Base-by-base conservation (phyloP, 2,888 invertebrate species). In the Parochlus steinenii region DNA sequence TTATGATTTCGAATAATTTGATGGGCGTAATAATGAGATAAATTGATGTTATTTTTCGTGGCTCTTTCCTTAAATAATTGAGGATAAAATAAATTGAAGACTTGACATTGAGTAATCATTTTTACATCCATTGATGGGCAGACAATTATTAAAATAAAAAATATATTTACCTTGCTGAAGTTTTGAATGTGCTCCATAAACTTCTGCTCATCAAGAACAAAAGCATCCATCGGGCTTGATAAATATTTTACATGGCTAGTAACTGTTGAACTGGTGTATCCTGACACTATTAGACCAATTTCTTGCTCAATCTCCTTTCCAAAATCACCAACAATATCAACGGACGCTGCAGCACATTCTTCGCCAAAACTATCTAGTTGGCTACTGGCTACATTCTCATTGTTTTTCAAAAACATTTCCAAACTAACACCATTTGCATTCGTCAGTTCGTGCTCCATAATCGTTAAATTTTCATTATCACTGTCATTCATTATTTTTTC, bases 271-370 rank as follows among this genome's bases (percentile, higher is more conserved):
- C 28, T 28, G 8, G 19, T 18, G 17, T 54, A 55, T 12, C 54
- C 54, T 16, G 51, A 51, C 4, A 55, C 52, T 31, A 54, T 48
- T 8, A 55, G 45, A 15, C 55, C 54, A 39, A 56, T 52, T 39
- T 56, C 56, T 4, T 50, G 43, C 43, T 56, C 55, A 23, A 56
- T 51, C 42, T 55, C 55, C 16, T 51, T 45, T 3, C 50, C 54
- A 42, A 56, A 56, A 43, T 56, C 51, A 3, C 56, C 56, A 35
- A 56, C 51, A 27, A 56, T 56, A 45, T 54, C 54, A 6, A 54
- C 49, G 1, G 55, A 34, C n/a, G 55, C 52, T 16, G 53, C 51
- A 26, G 48, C 40, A n/a, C 14, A 24, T 8, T 50, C 48, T 17
- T 11, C 5, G 12, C 5, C 5, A 4, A 12, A 24, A 5, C 5